Percentiles rank a stretch among this genome's conserved stretches.
Conservation (phyloP, 2,113 vertebrate species). For the Caranx ignobilis region DNA sequence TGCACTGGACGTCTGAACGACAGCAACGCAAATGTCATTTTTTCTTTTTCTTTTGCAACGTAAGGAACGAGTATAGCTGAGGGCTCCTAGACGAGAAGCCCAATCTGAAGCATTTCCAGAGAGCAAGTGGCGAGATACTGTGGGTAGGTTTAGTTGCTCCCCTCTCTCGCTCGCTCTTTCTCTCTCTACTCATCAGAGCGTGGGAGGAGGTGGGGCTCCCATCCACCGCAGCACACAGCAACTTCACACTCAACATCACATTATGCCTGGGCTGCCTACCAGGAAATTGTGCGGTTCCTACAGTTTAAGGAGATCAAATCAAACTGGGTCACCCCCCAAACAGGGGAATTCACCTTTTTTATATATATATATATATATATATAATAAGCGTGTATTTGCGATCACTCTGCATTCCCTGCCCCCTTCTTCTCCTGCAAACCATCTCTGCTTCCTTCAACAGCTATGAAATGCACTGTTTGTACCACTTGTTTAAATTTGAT, state of each 20-base stretch:
- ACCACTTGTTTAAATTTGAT: constrained; percentile 26
- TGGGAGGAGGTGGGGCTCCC: constrained; percentile 83
- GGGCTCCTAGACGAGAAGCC: constrained; percentile 53
- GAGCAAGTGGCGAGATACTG: constrained; percentile 79
- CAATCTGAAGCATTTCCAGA: constrained; percentile 76
- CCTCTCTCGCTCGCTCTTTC: constrained; percentile 34
- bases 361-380: constrained; percentile 24
- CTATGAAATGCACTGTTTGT: neutral
- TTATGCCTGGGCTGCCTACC: constrained; percentile 67
- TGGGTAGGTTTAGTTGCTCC: constrained; percentile 72
- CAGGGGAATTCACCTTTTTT: constrained; percentile 9
- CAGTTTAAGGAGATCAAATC: constrained; percentile 71
- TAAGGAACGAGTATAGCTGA: constrained; percentile 3
- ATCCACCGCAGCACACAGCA: constrained; percentile 78
- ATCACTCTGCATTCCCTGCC: neutral
- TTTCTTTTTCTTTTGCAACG: neutral
- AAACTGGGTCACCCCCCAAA: constrained; percentile 72
- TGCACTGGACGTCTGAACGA: constrained; percentile 29
- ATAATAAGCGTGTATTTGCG: constrained; percentile 8
- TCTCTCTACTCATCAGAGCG: constrained; percentile 72
- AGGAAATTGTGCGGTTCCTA: constrained; percentile 67
- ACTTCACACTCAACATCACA: constrained; percentile 80
- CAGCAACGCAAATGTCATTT: constrained; percentile 35
- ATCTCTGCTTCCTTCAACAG: neutral
- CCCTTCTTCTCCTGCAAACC: neutral